Conservation (phyloP, 2,113 vertebrate genomes). For the Sula dactylatra region DNA sequence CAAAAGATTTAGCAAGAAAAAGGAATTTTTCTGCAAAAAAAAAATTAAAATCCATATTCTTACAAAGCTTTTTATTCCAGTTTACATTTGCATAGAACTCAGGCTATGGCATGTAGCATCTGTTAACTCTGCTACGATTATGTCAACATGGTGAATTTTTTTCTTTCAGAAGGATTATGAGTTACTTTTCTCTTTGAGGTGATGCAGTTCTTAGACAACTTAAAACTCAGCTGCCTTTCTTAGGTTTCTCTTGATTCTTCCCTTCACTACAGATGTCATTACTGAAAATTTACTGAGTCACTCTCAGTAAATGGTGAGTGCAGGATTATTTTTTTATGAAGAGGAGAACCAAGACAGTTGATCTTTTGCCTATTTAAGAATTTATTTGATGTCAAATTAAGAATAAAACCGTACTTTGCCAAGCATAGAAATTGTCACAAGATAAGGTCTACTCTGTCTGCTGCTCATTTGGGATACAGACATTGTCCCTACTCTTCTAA, state of each 20-base stretch:
- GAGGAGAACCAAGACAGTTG: background rate
- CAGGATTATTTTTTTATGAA: background rate
- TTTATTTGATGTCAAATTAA: slow-evolving; percentile 39
- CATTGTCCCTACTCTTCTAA: background rate
- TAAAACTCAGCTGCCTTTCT: background rate
- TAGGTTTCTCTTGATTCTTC: slow-evolving; percentile 44
- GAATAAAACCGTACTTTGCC: background rate
- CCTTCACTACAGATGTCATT: slow-evolving; percentile 20
- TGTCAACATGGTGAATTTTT: background rate
- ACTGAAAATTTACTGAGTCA: slow-evolving; percentile 24
- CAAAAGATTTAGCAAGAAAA: slow-evolving; percentile 38
- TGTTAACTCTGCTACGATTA: background rate
- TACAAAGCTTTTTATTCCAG: background rate
- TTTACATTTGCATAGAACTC: background rate
- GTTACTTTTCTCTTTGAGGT: slow-evolving; percentile 36
- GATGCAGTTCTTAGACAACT: slow-evolving; percentile 20
- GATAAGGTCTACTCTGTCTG: background rate
- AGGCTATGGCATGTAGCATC: background rate
- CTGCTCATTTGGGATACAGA: background rate
- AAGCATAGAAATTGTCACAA: background rate
- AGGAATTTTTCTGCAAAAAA: background rate
- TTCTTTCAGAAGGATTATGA: background rate
- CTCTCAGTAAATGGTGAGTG: background rate
- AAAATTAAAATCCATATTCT: background rate
- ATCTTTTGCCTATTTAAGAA: slow-evolving; percentile 35